A percentile compares a stretch with the other conserved stretches of the same genome.
Conservation (phyloP, 2,888 invertebrate species). For the Drosophila lacicola region DNA sequence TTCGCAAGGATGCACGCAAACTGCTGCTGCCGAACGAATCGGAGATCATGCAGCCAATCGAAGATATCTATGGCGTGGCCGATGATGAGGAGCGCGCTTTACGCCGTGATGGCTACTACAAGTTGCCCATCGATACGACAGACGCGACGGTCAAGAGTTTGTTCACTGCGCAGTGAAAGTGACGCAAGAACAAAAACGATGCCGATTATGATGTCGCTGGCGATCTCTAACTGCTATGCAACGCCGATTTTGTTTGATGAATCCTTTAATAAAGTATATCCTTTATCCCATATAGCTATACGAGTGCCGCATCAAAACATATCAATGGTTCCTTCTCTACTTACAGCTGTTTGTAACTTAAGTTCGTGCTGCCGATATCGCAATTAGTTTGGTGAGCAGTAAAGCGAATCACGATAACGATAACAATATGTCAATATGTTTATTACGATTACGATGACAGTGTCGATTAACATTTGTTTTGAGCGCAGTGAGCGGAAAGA, state of each 20-base stretch:
- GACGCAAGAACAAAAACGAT: neutral
- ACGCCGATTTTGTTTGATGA: constrained; percentile 10
- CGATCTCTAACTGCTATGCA: constrained; percentile 1
- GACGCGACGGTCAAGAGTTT: constrained; percentile 73
- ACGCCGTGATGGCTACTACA: constrained; percentile 69
- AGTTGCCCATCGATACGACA: constrained; percentile 67
- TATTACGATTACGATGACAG: too few relatives aligned
- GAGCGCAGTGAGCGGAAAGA: too few relatives aligned
- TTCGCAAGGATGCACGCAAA: constrained; percentile 83
- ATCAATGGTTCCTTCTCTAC: too few relatives aligned
- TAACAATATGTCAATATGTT: neutral
- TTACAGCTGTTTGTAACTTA: neutral
- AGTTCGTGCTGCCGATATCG: too few relatives aligned
- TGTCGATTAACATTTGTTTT: too few relatives aligned
- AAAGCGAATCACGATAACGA: constrained; percentile 1
- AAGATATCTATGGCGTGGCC: constrained; percentile 79
- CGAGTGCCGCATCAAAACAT: too few relatives aligned
- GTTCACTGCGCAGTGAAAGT: constrained; percentile 65
- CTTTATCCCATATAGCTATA: neutral
- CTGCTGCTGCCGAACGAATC: constrained; percentile 80
- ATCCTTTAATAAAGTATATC: neutral
- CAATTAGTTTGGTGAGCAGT: too few relatives aligned
- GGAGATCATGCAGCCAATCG: constrained; percentile 81
- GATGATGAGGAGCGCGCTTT: constrained; percentile 76
- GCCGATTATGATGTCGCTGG: neutral